Base-by-base conservation (phyloP, 2,888 invertebrate species). In the Callosobruchus maculatus region DNA sequence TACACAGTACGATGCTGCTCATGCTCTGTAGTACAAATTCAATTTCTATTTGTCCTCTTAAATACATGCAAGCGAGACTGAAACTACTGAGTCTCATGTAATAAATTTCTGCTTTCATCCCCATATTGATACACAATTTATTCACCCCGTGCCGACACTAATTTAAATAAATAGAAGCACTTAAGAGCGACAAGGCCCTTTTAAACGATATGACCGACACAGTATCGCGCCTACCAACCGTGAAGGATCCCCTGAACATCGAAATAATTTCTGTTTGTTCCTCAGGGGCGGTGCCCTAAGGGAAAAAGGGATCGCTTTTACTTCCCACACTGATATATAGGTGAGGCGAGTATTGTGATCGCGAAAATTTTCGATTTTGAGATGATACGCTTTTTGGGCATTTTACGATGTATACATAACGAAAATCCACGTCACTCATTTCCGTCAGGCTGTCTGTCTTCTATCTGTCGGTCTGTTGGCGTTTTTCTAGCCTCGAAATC, bases 141-240 rank as follows among this genome's bases (percentile, higher is more conserved):
- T 84, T 82, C 84, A 84, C 84, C 83, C 84, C 83, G 68, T 20
- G 68, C 76, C 71, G 71, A 76, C 79, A 77, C 81, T 80, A 83
- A 83, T 83, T 83, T 83, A 82, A 84, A 83, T 84, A 83, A 84
- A 83, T 83, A 82, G 82, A 80, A 80, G 77, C 77, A 77, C 77
- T 79, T 76, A 75, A 76, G 77, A 68, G 71, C 75, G 78, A 76
- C 78, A 77, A 78, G 76, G 79, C 79, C 79, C 79, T 79, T 77
- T 77, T 68, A 21, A 68, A 68, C 49, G 49, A 18, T 49, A 49
- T 49, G 49, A 49, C 49, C 49, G 49, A 49, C 49, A 49, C 49
- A 49, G 49, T 49, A 49, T 49, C 49, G 49, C 49, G 1, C 49
- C 49, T 49, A 49, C 49, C 49, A 18, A 49, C 49, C 49, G 49